Evolutionary conservation across 2,113 vertebrate species (phyloP).

Genomic region (Argyrosomus japonicus): DNA sequence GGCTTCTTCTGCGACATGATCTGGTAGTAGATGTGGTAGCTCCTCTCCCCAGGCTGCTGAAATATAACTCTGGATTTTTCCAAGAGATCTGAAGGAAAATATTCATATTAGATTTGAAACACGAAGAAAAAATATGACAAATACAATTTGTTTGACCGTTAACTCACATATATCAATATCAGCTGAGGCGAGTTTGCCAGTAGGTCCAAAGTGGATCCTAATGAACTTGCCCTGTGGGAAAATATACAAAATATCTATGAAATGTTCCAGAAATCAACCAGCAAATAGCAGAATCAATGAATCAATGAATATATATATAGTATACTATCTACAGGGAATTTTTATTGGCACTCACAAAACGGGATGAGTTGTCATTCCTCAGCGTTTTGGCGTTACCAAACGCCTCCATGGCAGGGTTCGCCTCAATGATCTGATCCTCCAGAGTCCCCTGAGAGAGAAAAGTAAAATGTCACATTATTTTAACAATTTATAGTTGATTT

Average conservation of each 20-base stretch:
- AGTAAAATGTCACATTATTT: not conserved
- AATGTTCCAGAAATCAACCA: not conserved
- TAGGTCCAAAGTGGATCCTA: slow-evolving; percentile 94
- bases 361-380: slow-evolving; percentile 95
- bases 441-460: slow-evolving; percentile 88
- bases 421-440: slow-evolving; percentile 97
- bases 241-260: not conserved
- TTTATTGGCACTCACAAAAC: slow-evolving; percentile 88
- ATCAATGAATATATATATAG: not conserved
- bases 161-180: slow-evolving; percentile 96
- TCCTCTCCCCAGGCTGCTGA: slow-evolving; percentile 92
- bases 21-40: slow-evolving; percentile 97
- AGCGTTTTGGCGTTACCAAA: slow-evolving; percentile 97
- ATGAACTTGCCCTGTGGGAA: slow-evolving; percentile 93
- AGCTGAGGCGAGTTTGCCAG: slow-evolving; percentile 92
- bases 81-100: slow-evolving; percentile 86
- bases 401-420: slow-evolving; percentile 96
- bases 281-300: not conserved
- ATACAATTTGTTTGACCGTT: not conserved
- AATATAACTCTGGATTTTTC: slow-evolving; percentile 95
- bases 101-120: not conserved
- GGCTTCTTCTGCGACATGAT: slow-evolving; percentile 93
- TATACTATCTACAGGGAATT: not conserved
- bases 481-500: not conserved
- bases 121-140: not conserved